Conservation (phyloP, 2,888 invertebrate species). For the Tetheella fluctuosa region DNA sequence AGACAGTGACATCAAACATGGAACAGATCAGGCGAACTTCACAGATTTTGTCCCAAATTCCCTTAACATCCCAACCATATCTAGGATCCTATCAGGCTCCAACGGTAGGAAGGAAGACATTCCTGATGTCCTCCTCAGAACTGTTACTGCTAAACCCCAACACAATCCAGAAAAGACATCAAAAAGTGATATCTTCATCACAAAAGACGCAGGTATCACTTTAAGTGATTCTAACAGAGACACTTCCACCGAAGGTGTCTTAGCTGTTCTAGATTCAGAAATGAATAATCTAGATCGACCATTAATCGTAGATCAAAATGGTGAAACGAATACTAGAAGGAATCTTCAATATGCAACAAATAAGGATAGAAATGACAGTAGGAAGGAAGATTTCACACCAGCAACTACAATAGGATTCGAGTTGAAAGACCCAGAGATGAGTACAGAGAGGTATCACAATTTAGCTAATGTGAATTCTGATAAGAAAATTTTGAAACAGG, state of each 20-base stretch:
- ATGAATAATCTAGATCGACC: constrained; percentile 82
- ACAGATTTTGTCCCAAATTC: constrained; percentile 87
- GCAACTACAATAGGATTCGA: constrained; percentile 79
- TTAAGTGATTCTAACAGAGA: constrained; percentile 73
- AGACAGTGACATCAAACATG: constrained; percentile 72
- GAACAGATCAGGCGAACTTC: constrained; percentile 78
- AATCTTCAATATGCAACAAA: constrained; percentile 79
- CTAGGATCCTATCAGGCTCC: constrained; percentile 92
- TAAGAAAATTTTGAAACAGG: constrained; percentile 74
- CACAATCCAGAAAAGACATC: constrained; percentile 75
- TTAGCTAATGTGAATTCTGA: constrained; percentile 84
- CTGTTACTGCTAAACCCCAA: constrained; percentile 85
- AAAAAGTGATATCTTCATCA: constrained; percentile 71
- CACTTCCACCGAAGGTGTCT: constrained; percentile 76
- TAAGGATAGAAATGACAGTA: constrained; percentile 65
- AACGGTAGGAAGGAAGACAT: constrained; percentile 93
- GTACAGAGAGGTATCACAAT: constrained; percentile 84
- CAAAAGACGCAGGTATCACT: constrained; percentile 76
- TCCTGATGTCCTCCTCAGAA: constrained; percentile 89
- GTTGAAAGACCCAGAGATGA: constrained; percentile 77
- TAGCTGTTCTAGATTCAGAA: constrained; percentile 79
- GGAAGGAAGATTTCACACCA: constrained; percentile 69
- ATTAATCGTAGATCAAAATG: constrained; percentile 74
- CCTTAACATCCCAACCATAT: constrained; percentile 91
- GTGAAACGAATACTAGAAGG: constrained; percentile 80